These are phyloP conservation scores for Siphlonurus alternatus DNA, from an alignment of 2,888 invertebrate genomes.

Conservation along the genomic window DNA sequence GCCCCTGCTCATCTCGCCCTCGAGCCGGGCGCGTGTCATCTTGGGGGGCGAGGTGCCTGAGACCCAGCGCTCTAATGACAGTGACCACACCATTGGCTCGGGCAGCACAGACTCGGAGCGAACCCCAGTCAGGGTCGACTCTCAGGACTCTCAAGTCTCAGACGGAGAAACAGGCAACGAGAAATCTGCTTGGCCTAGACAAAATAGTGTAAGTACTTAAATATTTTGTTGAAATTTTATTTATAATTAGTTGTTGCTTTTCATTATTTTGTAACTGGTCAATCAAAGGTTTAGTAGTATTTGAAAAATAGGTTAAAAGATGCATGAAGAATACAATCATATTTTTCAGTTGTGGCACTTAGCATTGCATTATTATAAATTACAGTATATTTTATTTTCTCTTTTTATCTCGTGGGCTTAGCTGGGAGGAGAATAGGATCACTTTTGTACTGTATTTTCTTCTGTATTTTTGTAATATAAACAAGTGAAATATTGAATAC, in stretches of 20 bases:
- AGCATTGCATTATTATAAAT: neutral
- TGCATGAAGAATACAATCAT: no score
- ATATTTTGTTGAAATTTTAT: constrained; percentile 1
- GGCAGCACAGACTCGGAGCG: constrained; percentile 69
- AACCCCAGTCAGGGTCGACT: constrained; percentile 61
- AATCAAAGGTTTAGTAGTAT: neutral
- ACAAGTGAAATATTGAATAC: no score
- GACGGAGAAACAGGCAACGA: constrained; percentile 34
- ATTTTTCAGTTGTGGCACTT: no score
- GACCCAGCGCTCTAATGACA: constrained; percentile 33
- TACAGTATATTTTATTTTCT: constrained; percentile 5
- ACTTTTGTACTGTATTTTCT: no score
- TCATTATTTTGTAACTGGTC: constrained; percentile 7
- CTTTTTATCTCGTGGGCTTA: constrained; percentile 22
- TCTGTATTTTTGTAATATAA: no score
- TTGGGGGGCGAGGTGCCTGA: constrained; percentile 33
- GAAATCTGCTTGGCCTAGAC: constrained; percentile 25
- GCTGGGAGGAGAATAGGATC: no score
- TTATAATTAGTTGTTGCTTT: neutral
- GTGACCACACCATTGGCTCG: constrained; percentile 51
- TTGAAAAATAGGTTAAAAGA: neutral
- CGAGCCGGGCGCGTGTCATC: constrained; percentile 1
- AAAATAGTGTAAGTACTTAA: constrained; percentile 27
- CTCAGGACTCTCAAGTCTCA: constrained; percentile 63
- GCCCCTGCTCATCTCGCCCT: neutral